Evolutionary conservation across 2,888 invertebrate species (phyloP).

Genomic region (Cantharis lateralis): DNA sequence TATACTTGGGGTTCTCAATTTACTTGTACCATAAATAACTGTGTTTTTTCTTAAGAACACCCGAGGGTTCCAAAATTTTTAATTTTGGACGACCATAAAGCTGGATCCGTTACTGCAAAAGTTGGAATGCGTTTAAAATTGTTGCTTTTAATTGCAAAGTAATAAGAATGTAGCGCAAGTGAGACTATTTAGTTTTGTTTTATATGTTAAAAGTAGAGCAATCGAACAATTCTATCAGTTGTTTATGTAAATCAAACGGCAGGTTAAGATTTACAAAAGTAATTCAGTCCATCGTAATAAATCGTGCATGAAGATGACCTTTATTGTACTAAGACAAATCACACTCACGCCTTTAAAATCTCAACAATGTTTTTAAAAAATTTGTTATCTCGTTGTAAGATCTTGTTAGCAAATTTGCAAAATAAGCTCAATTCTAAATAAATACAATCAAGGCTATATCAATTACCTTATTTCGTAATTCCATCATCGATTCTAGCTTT

Average conservation of each 20-base stretch:
- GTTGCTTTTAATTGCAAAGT: not conserved
- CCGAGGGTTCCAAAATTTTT: too few relatives aligned
- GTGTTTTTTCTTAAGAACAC: too few relatives aligned
- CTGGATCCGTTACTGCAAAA: not conserved
- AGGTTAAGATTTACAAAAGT: not conserved
- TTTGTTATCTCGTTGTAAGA: not conserved
- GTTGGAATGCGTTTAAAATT: not conserved
- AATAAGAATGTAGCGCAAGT: not conserved
- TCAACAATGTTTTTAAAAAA: not conserved
- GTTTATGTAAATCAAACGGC: not conserved
- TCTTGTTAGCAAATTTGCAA: not conserved
- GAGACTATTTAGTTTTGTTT: not conserved
- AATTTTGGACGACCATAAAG: too few relatives aligned
- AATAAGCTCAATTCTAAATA: not conserved
- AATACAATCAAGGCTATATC: slow-evolving; percentile 5
- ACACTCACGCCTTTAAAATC: slow-evolving; percentile 7
- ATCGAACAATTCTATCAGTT: not conserved
- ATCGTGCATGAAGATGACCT: slow-evolving; percentile 23
- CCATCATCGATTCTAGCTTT: slow-evolving; percentile 13
- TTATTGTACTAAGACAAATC: not conserved
- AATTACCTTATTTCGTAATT: slow-evolving; percentile 5
- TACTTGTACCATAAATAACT: too few relatives aligned
- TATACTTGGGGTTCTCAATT: too few relatives aligned
- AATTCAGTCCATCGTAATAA: not conserved
- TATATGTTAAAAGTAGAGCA: not conserved